Evolutionary conservation across 2,888 invertebrate species (phyloP).

Genomic region (Drosophila formosana): DNA sequence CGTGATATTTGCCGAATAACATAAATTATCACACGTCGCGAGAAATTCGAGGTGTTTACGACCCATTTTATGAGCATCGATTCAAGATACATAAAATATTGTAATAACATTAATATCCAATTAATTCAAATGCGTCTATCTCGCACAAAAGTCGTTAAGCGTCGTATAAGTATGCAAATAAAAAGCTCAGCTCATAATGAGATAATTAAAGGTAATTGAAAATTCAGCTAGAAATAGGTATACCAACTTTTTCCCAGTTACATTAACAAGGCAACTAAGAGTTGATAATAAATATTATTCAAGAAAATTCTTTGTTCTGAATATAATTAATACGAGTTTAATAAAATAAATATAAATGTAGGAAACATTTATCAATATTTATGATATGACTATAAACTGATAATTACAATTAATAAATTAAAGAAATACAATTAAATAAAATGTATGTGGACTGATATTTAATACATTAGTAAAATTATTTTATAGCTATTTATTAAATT

Average conservation of each 20-base stretch:
- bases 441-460: too few relatives aligned
- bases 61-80: constrained; percentile 2
- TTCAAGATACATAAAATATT: neutral
- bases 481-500: too few relatives aligned
- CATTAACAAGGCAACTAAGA: neutral
- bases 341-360: too few relatives aligned
- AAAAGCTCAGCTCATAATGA: neutral
- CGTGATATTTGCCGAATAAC: constrained; percentile 1
- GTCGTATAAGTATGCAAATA: neutral
- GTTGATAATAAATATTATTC: neutral
- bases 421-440: too few relatives aligned
- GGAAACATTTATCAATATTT: too few relatives aligned
- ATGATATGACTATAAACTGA: too few relatives aligned
- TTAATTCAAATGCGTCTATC: neutral
- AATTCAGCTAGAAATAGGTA: neutral
- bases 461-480: too few relatives aligned
- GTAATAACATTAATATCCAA: constrained; percentile 3
- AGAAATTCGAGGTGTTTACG: constrained; percentile 1
- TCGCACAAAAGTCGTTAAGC: neutral
- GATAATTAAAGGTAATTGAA: neutral
- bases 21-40: neutral
- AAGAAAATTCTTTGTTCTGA: too few relatives aligned
- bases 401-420: too few relatives aligned
- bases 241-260: neutral
- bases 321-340: too few relatives aligned